phyloP scores from a whole-genome alignment of 2,797 vertebrate genomes.

The Hylomyscus alleni region DNA sequence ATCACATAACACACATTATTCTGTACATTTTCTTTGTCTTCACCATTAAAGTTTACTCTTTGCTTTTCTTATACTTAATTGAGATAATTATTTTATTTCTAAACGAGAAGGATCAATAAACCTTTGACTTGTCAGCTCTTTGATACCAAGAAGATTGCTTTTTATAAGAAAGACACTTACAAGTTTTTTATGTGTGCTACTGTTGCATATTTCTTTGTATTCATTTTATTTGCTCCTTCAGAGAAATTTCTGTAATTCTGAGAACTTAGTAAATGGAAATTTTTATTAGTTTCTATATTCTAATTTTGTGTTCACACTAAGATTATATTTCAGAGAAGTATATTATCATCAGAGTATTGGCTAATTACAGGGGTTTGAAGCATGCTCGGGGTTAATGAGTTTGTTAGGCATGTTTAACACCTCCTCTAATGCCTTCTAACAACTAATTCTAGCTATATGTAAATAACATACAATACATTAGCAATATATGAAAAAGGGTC shows the following conservation, averaged over 20 bases:
- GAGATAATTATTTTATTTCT: constrained; percentile 36
- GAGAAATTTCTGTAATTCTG: neutral
- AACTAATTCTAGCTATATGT: neutral
- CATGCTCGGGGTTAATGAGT: neutral
- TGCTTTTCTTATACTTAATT: neutral
- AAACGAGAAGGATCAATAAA: neutral
- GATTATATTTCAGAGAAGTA: neutral
- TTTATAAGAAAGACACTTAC: neutral
- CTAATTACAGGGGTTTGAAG: neutral
- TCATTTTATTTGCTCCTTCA: neutral
- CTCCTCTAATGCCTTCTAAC: neutral
- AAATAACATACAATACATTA: neutral
- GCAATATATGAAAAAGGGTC: neutral
- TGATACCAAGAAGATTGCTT: neutral
- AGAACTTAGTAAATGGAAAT: neutral
- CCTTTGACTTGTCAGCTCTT: neutral
- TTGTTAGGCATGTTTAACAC: neutral
- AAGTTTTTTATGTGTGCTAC: neutral
- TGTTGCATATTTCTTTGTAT: neutral
- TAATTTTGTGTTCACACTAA: constrained; percentile 27
- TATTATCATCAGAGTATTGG: neutral
- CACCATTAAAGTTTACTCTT: neutral
- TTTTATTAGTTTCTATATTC: neutral
- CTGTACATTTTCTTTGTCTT: constrained; percentile 6
- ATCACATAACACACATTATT: neutral